A percentile compares a stretch with the other conserved stretches of the same genome.
Conservation (phyloP, 2,113 vertebrate species). For the Microcebus lehilahytsara region DNA sequence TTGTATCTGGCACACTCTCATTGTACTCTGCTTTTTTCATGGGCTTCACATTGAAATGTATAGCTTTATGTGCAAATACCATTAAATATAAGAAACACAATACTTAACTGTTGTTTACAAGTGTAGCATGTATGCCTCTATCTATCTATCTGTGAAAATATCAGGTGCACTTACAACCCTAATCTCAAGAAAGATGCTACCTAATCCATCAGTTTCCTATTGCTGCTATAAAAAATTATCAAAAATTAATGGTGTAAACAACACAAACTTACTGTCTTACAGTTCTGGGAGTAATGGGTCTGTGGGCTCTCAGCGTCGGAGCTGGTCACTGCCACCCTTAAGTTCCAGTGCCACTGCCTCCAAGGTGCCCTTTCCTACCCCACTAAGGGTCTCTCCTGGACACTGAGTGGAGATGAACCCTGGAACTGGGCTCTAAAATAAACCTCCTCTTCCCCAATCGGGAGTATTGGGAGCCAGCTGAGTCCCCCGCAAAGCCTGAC, state of each 20-base stretch:
- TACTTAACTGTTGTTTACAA: background rate
- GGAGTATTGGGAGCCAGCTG: background rate
- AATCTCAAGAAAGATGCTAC: background rate
- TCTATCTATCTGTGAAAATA: background rate
- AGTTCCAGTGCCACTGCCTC: rapidly evolving
- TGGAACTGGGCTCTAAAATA: background rate
- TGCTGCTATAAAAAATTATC: background rate
- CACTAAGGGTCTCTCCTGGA: too few species aligned
- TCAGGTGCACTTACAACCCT: background rate
- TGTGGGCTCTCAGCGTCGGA: background rate
- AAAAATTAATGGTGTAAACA: background rate
- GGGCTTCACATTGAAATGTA: background rate
- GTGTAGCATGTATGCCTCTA: background rate
- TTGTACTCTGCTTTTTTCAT: background rate
- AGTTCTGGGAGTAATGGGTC: background rate
- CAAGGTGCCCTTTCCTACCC: rapidly evolving
- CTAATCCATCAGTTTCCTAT: background rate
- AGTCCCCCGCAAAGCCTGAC: background rate
- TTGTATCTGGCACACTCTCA: background rate
- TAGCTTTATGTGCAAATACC: background rate
- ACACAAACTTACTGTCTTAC: background rate
- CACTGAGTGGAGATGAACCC: too few species aligned
- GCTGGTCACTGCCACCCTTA: background rate
- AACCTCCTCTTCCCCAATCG: rapidly evolving
- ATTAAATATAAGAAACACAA: background rate